phyloP scores from a whole-genome alignment of 2,113 vertebrate genomes.

The Strix uralensis region DNA sequence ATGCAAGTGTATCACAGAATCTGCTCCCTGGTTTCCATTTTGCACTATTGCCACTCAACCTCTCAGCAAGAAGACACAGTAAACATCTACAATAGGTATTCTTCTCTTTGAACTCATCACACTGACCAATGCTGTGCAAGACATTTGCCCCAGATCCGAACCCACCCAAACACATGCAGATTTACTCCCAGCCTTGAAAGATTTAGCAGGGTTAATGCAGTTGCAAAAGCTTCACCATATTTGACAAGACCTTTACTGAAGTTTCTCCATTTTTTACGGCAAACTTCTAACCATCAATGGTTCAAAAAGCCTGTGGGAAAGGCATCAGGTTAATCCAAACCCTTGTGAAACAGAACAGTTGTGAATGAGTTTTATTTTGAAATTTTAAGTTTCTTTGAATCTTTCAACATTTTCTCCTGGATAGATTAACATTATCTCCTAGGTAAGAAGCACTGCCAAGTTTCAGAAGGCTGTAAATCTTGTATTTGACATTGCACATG shows the following conservation, averaged over 20 bases:
- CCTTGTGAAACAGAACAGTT: not conserved
- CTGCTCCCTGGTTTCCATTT: not conserved
- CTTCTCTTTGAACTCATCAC: not conserved
- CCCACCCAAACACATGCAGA: not conserved
- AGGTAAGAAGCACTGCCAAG: not conserved
- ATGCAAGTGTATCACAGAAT: not conserved
- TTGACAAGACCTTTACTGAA: not conserved
- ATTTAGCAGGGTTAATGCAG: not conserved
- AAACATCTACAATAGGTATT: not conserved
- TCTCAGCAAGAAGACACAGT: not conserved
- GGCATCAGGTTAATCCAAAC: not conserved
- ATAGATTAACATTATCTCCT: not conserved
- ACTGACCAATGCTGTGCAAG: not conserved
- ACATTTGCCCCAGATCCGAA: not conserved
- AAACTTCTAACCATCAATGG: not conserved
- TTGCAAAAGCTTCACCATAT: not conserved
- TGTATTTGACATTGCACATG: not conserved
- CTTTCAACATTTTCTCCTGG: not conserved
- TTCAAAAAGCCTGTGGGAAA: not conserved
- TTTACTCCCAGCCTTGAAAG: not conserved
- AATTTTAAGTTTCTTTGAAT: not conserved
- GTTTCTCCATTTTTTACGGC: not conserved
- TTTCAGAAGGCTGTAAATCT: constrained; percentile 1
- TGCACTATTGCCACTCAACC: not conserved
- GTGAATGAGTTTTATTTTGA: not conserved